Conservation (phyloP, 1,140 invertebrate species). For the Campodea augens region DNA sequence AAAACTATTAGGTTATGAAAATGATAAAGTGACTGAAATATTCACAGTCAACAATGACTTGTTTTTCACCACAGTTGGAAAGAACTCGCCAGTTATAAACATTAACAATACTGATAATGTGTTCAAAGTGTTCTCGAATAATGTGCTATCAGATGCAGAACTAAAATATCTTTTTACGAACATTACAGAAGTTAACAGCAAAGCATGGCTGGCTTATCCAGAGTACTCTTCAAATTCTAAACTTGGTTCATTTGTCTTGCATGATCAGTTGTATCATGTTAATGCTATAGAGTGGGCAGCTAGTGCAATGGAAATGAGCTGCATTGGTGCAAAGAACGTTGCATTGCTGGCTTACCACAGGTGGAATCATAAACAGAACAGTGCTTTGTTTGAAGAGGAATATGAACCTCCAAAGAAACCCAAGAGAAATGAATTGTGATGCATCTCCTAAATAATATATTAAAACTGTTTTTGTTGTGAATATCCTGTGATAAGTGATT, state of each 20-base stretch:
- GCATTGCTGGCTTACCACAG: slow-evolving; percentile 31
- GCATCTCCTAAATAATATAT: too few species aligned
- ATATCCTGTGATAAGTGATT: too few species aligned
- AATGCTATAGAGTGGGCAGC: slow-evolving; percentile 48
- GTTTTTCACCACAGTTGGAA: slow-evolving; percentile 24
- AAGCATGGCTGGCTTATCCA: slow-evolving; percentile 42
- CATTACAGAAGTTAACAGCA: slow-evolving; percentile 22
- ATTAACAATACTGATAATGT: too few species aligned
- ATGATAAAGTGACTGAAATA: slow-evolving; percentile 23
- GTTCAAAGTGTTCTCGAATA: slow-evolving; percentile 39
- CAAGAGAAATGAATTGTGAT: too few species aligned
- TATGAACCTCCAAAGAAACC: too few species aligned
- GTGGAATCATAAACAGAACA: not conserved
- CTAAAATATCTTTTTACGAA: slow-evolving; percentile 30
- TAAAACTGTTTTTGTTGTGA: too few species aligned
- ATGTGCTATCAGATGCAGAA: slow-evolving; percentile 23
- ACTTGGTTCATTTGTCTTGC: slow-evolving; percentile 32
- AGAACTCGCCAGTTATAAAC: not conserved
- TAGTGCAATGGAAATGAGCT: slow-evolving; percentile 52
- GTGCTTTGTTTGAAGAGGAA: not conserved
- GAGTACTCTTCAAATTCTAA: slow-evolving; percentile 27
- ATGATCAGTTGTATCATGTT: slow-evolving; percentile 36
- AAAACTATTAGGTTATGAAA: slow-evolving; percentile 24
- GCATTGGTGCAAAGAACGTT: slow-evolving; percentile 40
- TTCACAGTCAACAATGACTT: slow-evolving; percentile 27